These are phyloP conservation scores for Leucopternis melanops DNA, from an alignment of 2,113 vertebrate species.

Conservation along the genomic window DNA sequence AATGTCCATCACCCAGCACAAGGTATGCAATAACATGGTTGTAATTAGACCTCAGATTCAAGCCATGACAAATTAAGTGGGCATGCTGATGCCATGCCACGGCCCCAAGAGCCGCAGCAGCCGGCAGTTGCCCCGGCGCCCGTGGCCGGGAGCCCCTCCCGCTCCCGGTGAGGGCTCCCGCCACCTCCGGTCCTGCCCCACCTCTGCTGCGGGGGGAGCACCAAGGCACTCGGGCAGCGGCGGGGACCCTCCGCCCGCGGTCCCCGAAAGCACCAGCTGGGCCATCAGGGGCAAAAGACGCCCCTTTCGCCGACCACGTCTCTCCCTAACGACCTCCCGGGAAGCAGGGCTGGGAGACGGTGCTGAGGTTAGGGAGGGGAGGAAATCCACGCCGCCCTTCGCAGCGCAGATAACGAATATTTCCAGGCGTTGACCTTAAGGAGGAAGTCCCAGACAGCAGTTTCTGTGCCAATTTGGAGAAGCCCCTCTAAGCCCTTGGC, in stretches of 20 bases:
- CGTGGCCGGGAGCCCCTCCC: not conserved
- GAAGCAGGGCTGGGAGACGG: not conserved
- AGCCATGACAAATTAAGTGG: not conserved
- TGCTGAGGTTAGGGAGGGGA: not conserved
- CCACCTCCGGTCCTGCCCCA: not conserved
- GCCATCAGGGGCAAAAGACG: not conserved
- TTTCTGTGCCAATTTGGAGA: not conserved
- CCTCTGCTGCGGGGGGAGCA: not conserved
- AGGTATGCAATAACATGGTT: not conserved
- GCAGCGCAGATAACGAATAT: conserved; percentile 8
- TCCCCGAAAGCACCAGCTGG: not conserved
- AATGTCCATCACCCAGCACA: not conserved
- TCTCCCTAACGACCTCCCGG: not conserved
- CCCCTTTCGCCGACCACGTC: not conserved
- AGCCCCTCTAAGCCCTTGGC: not conserved
- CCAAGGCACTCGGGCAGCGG: not conserved
- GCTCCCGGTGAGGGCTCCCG: not conserved
- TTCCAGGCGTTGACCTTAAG: not conserved
- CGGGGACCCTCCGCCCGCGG: not conserved
- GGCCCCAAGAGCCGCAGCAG: not conserved
- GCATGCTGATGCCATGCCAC: not conserved
- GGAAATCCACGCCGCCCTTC: not conserved
- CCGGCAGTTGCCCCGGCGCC: not conserved
- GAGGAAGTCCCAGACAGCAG: not conserved
- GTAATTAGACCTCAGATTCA: not conserved